A percentile compares a stretch with the other conserved stretches of the same genome.
These are phyloP conservation scores for Pitangus sulphuratus DNA, from an alignment of 2,797 vertebrate genomes.

Conservation along the genomic window DNA sequence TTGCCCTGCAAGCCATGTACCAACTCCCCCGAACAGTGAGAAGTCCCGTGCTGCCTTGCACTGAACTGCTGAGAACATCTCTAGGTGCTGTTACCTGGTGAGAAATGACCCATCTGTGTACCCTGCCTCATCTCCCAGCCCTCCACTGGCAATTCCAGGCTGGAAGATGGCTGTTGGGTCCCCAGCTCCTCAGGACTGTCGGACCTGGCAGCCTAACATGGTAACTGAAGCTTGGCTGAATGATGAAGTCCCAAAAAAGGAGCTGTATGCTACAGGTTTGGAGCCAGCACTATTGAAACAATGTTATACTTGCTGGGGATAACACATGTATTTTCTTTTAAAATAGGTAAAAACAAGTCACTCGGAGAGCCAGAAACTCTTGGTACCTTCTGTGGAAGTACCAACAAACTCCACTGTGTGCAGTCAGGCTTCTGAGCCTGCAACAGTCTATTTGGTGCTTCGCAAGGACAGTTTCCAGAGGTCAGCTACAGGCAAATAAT, in stretches of 20 bases:
- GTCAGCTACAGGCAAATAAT: background rate
- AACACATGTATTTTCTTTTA: background rate
- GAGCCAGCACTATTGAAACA: background rate
- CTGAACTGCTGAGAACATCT: background rate
- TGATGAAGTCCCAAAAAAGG: background rate
- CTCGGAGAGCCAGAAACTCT: background rate
- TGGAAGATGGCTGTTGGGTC: background rate
- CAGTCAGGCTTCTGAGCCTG: background rate
- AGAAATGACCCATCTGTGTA: fast-evolving
- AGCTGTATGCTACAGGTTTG: background rate
- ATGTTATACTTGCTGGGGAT: background rate
- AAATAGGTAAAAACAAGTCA: background rate
- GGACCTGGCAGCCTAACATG: background rate
- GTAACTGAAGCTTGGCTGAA: background rate
- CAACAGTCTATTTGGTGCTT: background rate
- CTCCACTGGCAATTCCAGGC: background rate
- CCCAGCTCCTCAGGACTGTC: background rate
- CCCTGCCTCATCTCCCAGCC: background rate
- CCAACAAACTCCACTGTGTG: background rate
- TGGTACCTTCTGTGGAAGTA: background rate
- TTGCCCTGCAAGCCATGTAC: fast-evolving
- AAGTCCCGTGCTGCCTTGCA: background rate
- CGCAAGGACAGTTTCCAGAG: background rate
- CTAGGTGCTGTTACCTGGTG: fast-evolving
- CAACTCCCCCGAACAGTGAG: fast-evolving